phyloP scores from a whole-genome alignment of 2,113 vertebrate genomes.

The Etheostoma spectabile region DNA sequence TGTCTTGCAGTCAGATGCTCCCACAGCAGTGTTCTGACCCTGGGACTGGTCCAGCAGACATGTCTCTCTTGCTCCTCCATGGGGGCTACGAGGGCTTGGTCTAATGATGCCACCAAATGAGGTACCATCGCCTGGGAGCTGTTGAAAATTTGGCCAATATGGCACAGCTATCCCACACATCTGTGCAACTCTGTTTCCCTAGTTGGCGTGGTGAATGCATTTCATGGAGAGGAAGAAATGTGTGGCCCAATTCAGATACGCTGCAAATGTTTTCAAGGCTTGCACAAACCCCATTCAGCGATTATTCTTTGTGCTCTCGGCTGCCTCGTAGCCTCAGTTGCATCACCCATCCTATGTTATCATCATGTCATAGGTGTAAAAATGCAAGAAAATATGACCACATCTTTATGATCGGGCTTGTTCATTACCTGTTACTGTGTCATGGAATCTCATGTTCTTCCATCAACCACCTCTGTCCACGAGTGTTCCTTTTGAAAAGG shows the following conservation, averaged over 20 bases:
- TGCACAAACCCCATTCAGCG: constrained; percentile 30
- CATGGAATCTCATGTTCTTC: constrained; percentile 56
- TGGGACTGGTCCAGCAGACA: constrained; percentile 56
- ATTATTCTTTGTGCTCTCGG: constrained; percentile 26
- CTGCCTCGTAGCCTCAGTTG: constrained; percentile 7
- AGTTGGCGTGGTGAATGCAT: constrained; percentile 45
- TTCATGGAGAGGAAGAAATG: constrained; percentile 42
- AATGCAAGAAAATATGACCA: constrained; percentile 36
- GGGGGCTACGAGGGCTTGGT: constrained; percentile 45
- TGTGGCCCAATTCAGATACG: constrained; percentile 30
- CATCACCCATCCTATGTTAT: constrained; percentile 15
- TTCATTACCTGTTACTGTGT: constrained; percentile 45
- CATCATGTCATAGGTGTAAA: constrained; percentile 36
- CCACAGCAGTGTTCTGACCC: constrained; percentile 70
- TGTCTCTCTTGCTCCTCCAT: constrained; percentile 31
- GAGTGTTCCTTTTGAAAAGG: constrained; percentile 49
- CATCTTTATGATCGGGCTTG: constrained; percentile 25
- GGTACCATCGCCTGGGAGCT: constrained; percentile 52
- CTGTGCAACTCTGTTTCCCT: constrained; percentile 31
- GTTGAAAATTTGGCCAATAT: constrained; percentile 63
- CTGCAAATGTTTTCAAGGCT: constrained; percentile 26
- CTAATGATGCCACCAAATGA: constrained; percentile 75
- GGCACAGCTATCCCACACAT: constrained; percentile 54
- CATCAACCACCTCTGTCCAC: constrained; percentile 40
- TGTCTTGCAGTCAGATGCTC: constrained; percentile 76